phyloP scores from a whole-genome alignment of 2,113 vertebrate species.

The Melanerpes formicivorus region DNA sequence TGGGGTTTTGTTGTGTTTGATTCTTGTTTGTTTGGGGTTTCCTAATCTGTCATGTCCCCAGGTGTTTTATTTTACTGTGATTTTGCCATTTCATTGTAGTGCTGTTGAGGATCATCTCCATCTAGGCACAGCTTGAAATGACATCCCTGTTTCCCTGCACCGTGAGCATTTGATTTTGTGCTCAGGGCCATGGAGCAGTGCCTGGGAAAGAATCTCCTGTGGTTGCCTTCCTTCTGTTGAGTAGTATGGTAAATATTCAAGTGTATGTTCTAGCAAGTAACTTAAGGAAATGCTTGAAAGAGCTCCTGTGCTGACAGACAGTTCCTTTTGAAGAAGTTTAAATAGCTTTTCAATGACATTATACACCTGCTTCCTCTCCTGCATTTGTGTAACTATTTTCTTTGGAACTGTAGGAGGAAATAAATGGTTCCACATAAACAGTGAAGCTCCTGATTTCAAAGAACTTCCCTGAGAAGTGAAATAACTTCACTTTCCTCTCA shows the following conservation, averaged over 20 bases:
- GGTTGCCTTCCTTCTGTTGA: background rate
- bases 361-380: slow-evolving; percentile 37
- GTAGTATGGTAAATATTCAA: background rate
- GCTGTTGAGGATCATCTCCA: background rate
- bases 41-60: background rate
- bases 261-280: background rate
- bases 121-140: background rate
- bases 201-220: background rate
- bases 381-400: slow-evolving; percentile 37
- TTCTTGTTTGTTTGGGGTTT: background rate
- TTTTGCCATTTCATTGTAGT: background rate
- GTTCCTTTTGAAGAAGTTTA: slow-evolving; percentile 10
- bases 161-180: background rate
- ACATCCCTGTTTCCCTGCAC: background rate
- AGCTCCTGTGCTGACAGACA: background rate
- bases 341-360: slow-evolving; percentile 22
- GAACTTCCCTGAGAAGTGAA: slow-evolving; percentile 45
- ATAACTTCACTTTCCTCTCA: slow-evolving; percentile 41
- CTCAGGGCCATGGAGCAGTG: background rate
- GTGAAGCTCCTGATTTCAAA: slow-evolving; percentile 27
- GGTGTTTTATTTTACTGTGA: background rate
- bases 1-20: background rate
- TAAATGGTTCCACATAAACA: slow-evolving; percentile 39
- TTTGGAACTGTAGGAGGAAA: slow-evolving; percentile 57
- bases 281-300: background rate